phyloP scores from a whole-genome alignment of 2,888 invertebrate genomes.

The Orchesellides sinensis region DNA sequence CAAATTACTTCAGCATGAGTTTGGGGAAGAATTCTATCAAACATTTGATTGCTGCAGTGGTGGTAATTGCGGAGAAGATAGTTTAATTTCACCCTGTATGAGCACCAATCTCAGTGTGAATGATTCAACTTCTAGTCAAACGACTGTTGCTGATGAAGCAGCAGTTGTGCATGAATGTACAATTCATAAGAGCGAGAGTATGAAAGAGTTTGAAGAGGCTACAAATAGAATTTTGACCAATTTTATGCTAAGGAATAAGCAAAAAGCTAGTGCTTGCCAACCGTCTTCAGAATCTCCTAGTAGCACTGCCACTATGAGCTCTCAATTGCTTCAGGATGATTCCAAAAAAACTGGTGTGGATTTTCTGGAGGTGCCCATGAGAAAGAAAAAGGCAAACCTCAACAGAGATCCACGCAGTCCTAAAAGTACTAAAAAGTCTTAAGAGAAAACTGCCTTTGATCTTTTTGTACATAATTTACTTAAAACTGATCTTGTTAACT shows the following conservation, averaged over 20 bases:
- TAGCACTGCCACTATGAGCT: constrained; percentile 64
- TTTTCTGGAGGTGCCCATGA: constrained; percentile 71
- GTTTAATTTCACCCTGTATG: constrained; percentile 64
- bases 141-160: constrained; percentile 29
- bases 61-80: constrained; percentile 43
- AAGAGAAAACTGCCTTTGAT: constrained; percentile 53
- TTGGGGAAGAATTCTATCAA: constrained; percentile 74
- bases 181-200: constrained; percentile 71
- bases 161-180: constrained; percentile 67
- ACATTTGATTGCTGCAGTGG: constrained; percentile 72
- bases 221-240: constrained; percentile 65
- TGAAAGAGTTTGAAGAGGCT: constrained; percentile 70
- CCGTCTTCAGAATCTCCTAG: constrained; percentile 56
- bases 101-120: constrained; percentile 61
- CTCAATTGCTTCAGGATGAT: constrained; percentile 64
- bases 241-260: constrained; percentile 67
- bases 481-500: constrained; percentile 31
- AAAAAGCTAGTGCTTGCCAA: constrained; percentile 37
- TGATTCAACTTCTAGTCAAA: constrained; percentile 30
- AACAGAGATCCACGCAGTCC: constrained; percentile 69
- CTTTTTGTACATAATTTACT: constrained; percentile 60
- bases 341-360: constrained; percentile 65
- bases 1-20: constrained; percentile 74
- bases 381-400: constrained; percentile 68
- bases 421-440: constrained; percentile 69